These are phyloP conservation scores for Microplitis manilae DNA, from an alignment of 2,888 invertebrate species.

Conservation along the genomic window DNA sequence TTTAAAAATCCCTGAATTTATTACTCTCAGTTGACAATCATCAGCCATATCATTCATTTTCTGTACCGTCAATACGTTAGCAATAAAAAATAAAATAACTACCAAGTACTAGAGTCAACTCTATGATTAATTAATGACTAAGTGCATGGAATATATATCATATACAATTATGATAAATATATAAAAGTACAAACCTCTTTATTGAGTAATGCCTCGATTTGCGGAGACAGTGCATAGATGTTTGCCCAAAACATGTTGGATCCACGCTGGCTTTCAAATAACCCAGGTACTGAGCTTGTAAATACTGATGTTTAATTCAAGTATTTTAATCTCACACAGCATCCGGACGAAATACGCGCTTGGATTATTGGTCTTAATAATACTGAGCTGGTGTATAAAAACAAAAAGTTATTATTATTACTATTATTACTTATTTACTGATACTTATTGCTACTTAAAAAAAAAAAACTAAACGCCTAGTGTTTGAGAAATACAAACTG, in stretches of 20 bases:
- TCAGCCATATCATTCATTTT: not conserved
- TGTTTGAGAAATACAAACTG: not conserved
- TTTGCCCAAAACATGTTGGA: conserved; percentile 86
- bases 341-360: conserved; percentile 35
- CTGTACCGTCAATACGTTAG: too few species aligned
- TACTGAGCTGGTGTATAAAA: conserved; percentile 28
- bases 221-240: conserved; percentile 81
- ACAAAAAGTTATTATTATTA: not conserved
- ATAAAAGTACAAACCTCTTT: conserved; percentile 78
- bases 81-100: too few species aligned
- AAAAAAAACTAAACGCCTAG: not conserved
- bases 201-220: conserved; percentile 83
- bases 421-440: not conserved
- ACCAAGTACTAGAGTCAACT: too few species aligned
- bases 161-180: conserved; percentile 41
- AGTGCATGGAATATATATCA: too few species aligned
- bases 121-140: too few species aligned
- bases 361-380: conserved; percentile 29
- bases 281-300: conserved; percentile 28
- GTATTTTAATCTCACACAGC: conserved; percentile 37
- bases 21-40: conserved; percentile 37
- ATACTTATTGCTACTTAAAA: too few species aligned
- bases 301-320: conserved; percentile 31
- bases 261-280: conserved; percentile 29
- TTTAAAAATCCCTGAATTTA: too few species aligned